Conservation (phyloP, 2,888 invertebrate genomes). For the Tethea ocularis region DNA sequence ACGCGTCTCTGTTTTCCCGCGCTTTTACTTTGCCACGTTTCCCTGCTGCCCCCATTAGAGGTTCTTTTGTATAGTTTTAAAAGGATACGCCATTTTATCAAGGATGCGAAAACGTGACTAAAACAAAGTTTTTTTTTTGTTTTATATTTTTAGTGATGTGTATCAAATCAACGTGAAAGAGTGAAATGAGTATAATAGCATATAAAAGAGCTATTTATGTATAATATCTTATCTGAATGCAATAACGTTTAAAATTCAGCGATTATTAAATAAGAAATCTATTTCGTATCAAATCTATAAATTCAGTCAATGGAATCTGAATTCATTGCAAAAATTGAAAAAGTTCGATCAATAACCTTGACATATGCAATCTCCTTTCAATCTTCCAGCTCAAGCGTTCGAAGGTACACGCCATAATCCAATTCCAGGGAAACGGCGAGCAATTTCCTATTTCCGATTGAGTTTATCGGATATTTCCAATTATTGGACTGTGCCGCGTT, state of each 20-base stretch:
- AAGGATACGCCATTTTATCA: slow-evolving; percentile 7
- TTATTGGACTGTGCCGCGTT: neutral
- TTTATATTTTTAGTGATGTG: neutral
- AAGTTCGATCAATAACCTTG: no score
- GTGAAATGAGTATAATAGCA: no score
- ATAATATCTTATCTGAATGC: no score
- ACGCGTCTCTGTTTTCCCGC: slow-evolving; percentile 14
- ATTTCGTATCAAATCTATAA: no score
- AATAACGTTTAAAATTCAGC: no score
- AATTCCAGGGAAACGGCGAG: neutral
- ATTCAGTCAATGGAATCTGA: no score
- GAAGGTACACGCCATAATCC: slow-evolving; percentile 1
- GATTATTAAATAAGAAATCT: no score
- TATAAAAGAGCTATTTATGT: no score
- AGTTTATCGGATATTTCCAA: slow-evolving; percentile 8
- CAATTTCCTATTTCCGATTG: slow-evolving; percentile 7
- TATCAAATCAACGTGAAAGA: no score
- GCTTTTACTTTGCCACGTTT: slow-evolving; percentile 20
- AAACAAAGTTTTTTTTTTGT: slow-evolving; percentile 4
- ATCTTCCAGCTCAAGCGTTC: neutral
- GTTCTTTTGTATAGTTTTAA: slow-evolving; percentile 15
- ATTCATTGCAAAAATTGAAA: no score
- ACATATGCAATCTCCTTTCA: neutral
- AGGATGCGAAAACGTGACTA: slow-evolving; percentile 10
- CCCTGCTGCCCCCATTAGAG: slow-evolving; percentile 28